Conservation (phyloP, 2,797 vertebrate species). For the Poecilia wingei region DNA sequence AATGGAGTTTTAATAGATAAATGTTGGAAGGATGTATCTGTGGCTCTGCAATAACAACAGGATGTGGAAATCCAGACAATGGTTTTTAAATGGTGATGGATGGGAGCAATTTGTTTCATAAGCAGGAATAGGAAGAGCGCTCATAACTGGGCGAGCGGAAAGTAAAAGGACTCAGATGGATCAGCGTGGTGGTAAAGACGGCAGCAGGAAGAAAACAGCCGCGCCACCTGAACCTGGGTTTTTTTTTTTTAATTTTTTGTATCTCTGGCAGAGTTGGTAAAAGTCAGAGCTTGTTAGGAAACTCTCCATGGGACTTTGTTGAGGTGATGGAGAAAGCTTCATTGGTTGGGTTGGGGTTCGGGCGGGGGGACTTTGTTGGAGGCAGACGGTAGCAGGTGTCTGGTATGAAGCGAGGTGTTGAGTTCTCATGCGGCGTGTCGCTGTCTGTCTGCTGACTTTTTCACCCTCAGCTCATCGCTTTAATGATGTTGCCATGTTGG, state of each 20-base stretch:
- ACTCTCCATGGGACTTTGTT: constrained; percentile 45
- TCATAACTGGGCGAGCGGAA: constrained; percentile 42
- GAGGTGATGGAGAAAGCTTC: constrained; percentile 45
- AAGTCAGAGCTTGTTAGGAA: constrained; percentile 52
- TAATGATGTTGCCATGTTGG: constrained; percentile 55
- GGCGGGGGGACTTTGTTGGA: constrained; percentile 15
- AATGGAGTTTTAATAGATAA: constrained; percentile 81
- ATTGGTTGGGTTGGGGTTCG: neutral
- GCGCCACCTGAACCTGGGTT: constrained; percentile 13
- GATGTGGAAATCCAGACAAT: constrained; percentile 65
- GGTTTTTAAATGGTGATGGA: constrained; percentile 71
- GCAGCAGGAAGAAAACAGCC: constrained; percentile 10
- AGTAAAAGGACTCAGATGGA: constrained; percentile 41
- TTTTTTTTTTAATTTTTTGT: neutral
- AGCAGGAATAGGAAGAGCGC: constrained; percentile 41
- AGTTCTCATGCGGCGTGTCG: constrained; percentile 37
- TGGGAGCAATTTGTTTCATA: constrained; percentile 57
- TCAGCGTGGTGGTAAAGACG: neutral
- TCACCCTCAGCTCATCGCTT: constrained; percentile 33
- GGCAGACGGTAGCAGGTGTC: constrained; percentile 41
- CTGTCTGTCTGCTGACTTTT: constrained; percentile 23
- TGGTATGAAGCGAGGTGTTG: constrained; percentile 47
- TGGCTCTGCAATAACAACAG: constrained; percentile 65
- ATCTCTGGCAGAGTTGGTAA: constrained; percentile 34
- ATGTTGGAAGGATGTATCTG: constrained; percentile 70